These are phyloP conservation scores for Cossypha niveicapilla DNA, from an alignment of 2,797 vertebrate genomes.

Conservation along the genomic window DNA sequence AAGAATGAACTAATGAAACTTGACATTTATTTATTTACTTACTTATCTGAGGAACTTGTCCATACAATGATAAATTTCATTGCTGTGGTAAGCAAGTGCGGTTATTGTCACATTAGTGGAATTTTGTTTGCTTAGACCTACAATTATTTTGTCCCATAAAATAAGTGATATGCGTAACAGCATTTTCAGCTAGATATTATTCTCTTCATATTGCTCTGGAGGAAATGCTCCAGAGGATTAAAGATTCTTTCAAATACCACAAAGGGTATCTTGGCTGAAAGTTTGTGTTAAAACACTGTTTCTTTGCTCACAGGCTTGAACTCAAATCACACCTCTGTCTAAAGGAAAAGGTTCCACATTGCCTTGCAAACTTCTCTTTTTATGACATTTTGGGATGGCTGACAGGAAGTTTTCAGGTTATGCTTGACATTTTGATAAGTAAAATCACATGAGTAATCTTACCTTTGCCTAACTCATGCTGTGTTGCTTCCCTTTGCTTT, in stretches of 20 bases:
- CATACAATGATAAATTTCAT: background rate
- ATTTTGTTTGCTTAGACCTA: background rate
- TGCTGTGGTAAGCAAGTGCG: background rate
- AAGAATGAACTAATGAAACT: background rate
- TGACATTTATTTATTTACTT: background rate
- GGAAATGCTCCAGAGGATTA: background rate
- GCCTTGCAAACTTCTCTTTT: background rate
- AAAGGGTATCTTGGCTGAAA: background rate
- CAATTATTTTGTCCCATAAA: background rate
- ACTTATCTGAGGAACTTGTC: background rate
- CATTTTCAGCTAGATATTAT: background rate
- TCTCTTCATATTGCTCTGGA: background rate
- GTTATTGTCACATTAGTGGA: background rate
- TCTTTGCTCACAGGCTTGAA: constrained; percentile 5
- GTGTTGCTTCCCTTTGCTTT: background rate
- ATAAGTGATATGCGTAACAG: background rate
- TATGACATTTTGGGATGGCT: constrained; percentile 49
- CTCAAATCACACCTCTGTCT: constrained; percentile 18
- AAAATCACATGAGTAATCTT: constrained; percentile 15
- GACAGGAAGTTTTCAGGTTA: constrained; percentile 41
- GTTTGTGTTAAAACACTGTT: background rate
- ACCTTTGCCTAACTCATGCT: background rate
- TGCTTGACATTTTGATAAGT: constrained; percentile 59
- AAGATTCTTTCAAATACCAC: background rate
- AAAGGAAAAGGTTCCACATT: constrained; percentile 14